Evolutionary conservation across 2,888 invertebrate species (phyloP).

Genomic region (Cerceris ruficornis): DNA sequence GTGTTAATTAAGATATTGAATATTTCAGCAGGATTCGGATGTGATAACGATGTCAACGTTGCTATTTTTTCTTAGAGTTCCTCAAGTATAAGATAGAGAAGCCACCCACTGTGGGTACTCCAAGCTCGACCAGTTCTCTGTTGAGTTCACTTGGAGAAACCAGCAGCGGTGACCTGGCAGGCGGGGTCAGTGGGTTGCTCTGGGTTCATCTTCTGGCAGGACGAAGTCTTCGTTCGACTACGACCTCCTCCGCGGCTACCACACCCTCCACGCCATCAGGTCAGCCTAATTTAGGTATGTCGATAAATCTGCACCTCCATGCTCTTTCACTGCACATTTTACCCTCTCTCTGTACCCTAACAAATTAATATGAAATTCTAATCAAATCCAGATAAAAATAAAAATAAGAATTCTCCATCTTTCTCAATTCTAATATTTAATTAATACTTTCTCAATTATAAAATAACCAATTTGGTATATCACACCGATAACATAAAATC

Average conservation of each 20-base stretch:
- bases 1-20: too few species aligned
- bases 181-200: constrained; percentile 92
- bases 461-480: too few species aligned
- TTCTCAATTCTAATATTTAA: too few species aligned
- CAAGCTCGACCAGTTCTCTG: constrained; percentile 83
- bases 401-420: too few species aligned
- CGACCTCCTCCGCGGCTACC: constrained; percentile 87
- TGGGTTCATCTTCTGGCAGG: constrained; percentile 96
- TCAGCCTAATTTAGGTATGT: constrained; percentile 79
- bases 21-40: too few species aligned
- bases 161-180: constrained; percentile 79
- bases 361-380: too few species aligned
- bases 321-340: too few species aligned
- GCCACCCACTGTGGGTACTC: constrained; percentile 83
- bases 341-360: too few species aligned
- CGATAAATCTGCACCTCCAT: constrained; percentile 12
- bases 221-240: constrained; percentile 90
- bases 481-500: too few species aligned
- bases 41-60: too few species aligned
- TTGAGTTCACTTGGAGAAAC: constrained; percentile 78
- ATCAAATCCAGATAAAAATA: too few species aligned
- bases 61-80: constrained; percentile 86
- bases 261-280: constrained; percentile 86
- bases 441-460: too few species aligned
- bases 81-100: constrained; percentile 95